Evolutionary conservation across 2,888 invertebrate genomes (phyloP).

Genomic region (Peribatodes rhomboidaria): DNA sequence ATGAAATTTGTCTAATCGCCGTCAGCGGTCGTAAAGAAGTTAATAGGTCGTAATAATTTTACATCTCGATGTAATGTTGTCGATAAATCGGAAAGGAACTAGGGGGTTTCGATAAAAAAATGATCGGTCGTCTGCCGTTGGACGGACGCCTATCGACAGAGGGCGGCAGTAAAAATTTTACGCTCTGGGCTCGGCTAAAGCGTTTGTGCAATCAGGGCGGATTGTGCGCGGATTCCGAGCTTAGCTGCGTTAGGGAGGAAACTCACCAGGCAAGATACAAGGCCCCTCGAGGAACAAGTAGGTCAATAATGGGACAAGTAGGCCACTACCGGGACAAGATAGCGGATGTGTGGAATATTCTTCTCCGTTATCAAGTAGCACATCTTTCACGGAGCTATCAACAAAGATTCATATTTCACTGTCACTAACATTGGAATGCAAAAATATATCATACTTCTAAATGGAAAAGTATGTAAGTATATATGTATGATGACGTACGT

Average conservation of each 20-base stretch:
- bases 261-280: slow-evolving; percentile 19
- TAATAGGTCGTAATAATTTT: slow-evolving; percentile 44
- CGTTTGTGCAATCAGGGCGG: slow-evolving; percentile 80
- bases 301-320: slow-evolving; percentile 28
- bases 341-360: slow-evolving; percentile 19
- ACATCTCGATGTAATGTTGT: slow-evolving; percentile 43
- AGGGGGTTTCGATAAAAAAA: slow-evolving; percentile 50
- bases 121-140: slow-evolving; percentile 50
- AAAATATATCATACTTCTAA: background rate
- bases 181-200: slow-evolving; percentile 67
- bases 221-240: slow-evolving; percentile 74
- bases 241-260: slow-evolving; percentile 63
- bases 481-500: too few species aligned
- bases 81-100: slow-evolving; percentile 44
- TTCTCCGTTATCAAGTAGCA: slow-evolving; percentile 9
- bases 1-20: slow-evolving; percentile 42
- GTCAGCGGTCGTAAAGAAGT: slow-evolving; percentile 44
- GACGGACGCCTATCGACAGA: slow-evolving; percentile 57
- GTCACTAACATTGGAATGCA: background rate
- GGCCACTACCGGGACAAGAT: slow-evolving; percentile 13
- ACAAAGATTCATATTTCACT: background rate
- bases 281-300: slow-evolving; percentile 11
- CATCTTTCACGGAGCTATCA: slow-evolving; percentile 3
- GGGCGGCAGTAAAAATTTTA: slow-evolving; percentile 71
- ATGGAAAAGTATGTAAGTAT: too few species aligned